phyloP scores from a whole-genome alignment of 2,113 vertebrate species.

The Elephas maximus region DNA sequence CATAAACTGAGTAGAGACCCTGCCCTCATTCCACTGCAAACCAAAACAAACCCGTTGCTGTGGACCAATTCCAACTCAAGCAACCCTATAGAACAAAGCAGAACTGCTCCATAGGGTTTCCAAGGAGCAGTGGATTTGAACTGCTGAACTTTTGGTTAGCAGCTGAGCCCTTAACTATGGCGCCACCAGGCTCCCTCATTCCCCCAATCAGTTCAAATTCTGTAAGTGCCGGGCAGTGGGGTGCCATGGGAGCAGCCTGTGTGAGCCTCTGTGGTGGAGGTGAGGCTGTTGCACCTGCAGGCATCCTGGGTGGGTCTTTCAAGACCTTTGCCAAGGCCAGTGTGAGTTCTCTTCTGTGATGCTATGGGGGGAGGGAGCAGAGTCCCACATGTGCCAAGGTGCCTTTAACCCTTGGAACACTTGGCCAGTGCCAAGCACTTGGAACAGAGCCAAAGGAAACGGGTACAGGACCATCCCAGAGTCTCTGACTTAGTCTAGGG shows the following conservation, averaged over 20 bases:
- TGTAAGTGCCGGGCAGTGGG: neutral
- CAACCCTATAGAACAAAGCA: no score
- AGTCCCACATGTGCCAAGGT: neutral
- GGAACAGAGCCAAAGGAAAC: slow-evolving; percentile 1
- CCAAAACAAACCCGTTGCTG: no score
- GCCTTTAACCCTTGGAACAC: neutral
- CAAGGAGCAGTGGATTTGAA: no score
- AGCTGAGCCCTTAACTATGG: no score
- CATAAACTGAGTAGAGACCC: neutral
- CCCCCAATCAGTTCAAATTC: neutral
- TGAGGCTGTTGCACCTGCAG: neutral
- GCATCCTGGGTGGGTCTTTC: neutral
- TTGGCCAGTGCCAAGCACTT: neutral
- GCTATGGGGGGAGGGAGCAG: neutral
- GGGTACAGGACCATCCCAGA: neutral
- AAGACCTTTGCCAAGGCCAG: neutral
- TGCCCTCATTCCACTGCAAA: neutral
- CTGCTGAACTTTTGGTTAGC: no score
- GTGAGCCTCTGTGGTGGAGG: neutral
- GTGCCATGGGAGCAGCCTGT: neutral
- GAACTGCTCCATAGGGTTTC: no score
- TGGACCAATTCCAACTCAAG: no score
- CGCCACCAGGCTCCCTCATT: no score
- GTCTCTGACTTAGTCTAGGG: neutral
- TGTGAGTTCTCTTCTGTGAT: neutral